Base-by-base conservation (phyloP, 2,113 vertebrate genomes). In the Carlito syrichta region DNA sequence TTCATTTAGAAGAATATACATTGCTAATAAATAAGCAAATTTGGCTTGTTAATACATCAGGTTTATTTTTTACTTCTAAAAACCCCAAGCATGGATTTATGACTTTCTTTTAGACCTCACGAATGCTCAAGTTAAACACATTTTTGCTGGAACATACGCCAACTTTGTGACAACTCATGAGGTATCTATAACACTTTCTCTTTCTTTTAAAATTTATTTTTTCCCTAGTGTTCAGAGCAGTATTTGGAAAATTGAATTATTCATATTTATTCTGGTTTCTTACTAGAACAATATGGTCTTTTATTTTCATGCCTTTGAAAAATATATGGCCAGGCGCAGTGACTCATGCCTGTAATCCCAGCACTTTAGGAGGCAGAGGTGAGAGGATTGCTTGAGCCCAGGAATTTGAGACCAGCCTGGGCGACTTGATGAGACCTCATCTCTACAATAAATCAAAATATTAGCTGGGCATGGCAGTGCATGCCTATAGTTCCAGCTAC, bases 121-220 rank as follows among this genome's bases (percentile, higher is more conserved):
- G 25, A 63, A 79, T 90, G 50, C 91, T 96, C 83, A 91, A 74
- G 79, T 98, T 23, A 97, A 98, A 84, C 92, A 96, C 48, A 98
- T 98, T 97, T 98, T 98, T 98, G 98, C 98, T 93, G 98, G 98
- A 66, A 92, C 95, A 3, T 84, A 97, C 69, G 95, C 97, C 73
- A 92, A 94, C 87, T 98, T 98, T 96, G 97, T 96, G 69, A 98
- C 94, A 79, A 91, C 79, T 68, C 48, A 52, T 82, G 84, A 71
- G 90, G 88, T 94, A 94, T 69, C 14, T 94, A 32, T 88, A 50
- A 78, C 0, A 40, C 19, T 79, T 89, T 84, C 17, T 86, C 17
- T 79, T 97, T 60, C 35, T 88, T 94, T 88, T 48, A 45, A 83
- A 92, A 71, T 54, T 50, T 50, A 8, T 38, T 78, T 94, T 58